phyloP scores from a whole-genome alignment of 2,888 invertebrate species.

The Eremobia ochroleuca region DNA sequence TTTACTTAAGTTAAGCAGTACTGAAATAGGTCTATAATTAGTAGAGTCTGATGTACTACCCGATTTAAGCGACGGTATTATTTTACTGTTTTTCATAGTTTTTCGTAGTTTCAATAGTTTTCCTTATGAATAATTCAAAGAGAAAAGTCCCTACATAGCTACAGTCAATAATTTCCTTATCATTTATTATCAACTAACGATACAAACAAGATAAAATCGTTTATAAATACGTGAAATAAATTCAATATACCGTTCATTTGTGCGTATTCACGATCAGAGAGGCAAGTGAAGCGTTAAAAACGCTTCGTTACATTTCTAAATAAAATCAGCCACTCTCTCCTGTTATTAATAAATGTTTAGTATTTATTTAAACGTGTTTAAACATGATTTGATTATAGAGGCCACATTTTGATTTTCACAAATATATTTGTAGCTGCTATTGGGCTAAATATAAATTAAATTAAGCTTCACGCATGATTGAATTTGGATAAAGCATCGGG shows the following conservation, averaged over 20 bases:
- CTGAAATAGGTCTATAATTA: no score
- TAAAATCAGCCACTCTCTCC: slow-evolving; percentile 57
- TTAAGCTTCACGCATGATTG: background rate
- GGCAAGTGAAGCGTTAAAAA: slow-evolving; percentile 56
- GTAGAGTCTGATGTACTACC: no score
- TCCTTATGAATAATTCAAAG: background rate
- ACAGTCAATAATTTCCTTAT: slow-evolving; percentile 18
- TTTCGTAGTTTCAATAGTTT: no score
- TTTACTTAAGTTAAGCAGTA: no score
- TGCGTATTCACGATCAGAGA: slow-evolving; percentile 64
- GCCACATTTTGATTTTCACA: slow-evolving; percentile 1
- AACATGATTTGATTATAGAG: slow-evolving; percentile 22
- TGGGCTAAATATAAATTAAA: slow-evolving; percentile 2
- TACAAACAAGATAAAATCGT: slow-evolving; percentile 40
- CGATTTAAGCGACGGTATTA: no score
- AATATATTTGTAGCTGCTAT: background rate
- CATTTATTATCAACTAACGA: slow-evolving; percentile 12
- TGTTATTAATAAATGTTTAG: slow-evolving; percentile 61
- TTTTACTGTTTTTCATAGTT: no score
- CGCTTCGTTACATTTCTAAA: slow-evolving; percentile 67
- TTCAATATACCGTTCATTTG: slow-evolving; percentile 64
- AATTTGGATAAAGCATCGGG: background rate
- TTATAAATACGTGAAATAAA: slow-evolving; percentile 60
- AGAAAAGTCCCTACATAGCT: slow-evolving; percentile 1
- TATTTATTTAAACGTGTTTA: slow-evolving; percentile 55